These are phyloP conservation scores for Cryptus armator DNA, from an alignment of 2,888 invertebrate genomes.

Conservation along the genomic window DNA sequence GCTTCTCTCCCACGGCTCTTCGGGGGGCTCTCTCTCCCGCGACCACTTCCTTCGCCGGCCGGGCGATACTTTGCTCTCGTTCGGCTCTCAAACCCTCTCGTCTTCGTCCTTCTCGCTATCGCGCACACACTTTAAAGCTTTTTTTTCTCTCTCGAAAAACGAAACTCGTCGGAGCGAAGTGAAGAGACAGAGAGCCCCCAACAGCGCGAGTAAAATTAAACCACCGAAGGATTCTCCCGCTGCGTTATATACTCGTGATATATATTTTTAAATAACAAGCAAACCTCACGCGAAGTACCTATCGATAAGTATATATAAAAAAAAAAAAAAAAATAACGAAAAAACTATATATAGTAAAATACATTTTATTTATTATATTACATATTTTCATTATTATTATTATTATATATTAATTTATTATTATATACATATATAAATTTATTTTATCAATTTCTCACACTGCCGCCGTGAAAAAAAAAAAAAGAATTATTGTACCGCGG, in stretches of 20 bases:
- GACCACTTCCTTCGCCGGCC: constrained; percentile 70
- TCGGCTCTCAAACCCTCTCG: constrained; percentile 46
- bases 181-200: constrained; percentile 75
- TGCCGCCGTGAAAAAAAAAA: constrained; percentile 72
- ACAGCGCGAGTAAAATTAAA: constrained; percentile 79
- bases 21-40: constrained; percentile 47
- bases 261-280: constrained; percentile 42
- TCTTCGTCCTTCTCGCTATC: constrained; percentile 29
- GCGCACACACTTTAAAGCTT: constrained; percentile 18
- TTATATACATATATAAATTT: background rate
- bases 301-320: background rate
- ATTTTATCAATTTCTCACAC: constrained; percentile 32
- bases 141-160: constrained; percentile 49
- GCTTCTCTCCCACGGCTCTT: constrained; percentile 72
- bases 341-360: no score
- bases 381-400: no score
- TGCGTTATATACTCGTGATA: constrained; percentile 46
- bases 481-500: constrained; percentile 28
- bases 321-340: no score
- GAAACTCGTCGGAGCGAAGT: constrained; percentile 46
- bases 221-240: constrained; percentile 66
- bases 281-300: constrained; percentile 39
- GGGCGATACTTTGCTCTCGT: constrained; percentile 64
- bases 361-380: no score
- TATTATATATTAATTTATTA: no score